Evolutionary conservation across 2,113 vertebrate genomes (phyloP).

Genomic region (Larimichthys crocea): DNA sequence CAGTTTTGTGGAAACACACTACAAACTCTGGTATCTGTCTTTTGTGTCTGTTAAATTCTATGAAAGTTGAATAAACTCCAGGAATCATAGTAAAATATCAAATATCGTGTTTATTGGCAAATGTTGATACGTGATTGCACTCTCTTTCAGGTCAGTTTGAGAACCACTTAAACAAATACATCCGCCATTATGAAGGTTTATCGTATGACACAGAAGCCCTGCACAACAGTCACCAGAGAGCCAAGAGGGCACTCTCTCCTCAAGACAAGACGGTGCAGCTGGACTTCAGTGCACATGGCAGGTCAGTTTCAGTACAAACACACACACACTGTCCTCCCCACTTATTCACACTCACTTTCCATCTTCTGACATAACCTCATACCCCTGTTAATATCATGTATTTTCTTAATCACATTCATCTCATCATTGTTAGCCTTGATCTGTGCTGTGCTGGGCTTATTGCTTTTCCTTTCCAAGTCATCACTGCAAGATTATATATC

Average conservation of each 20-base stretch:
- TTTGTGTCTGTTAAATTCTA: not conserved
- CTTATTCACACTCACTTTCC: not conserved
- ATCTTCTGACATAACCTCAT: not conserved
- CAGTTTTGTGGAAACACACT: too few relatives aligned
- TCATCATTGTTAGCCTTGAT: not conserved
- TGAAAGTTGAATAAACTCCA: not conserved
- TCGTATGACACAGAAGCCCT: conserved; percentile 91
- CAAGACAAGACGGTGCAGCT: conserved; percentile 90
- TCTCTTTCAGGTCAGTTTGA: conserved; percentile 90
- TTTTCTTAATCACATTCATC: not conserved
- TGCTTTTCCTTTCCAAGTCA: not conserved
- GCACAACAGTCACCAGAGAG: conserved; percentile 97
- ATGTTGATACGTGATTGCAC: conserved; percentile 10
- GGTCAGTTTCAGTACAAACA: conserved; percentile 83
- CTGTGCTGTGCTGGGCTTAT: not conserved
- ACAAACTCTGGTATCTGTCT: not conserved
- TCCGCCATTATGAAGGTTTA: conserved; percentile 96
- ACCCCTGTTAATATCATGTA: not conserved
- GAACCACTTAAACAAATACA: conserved; percentile 92
- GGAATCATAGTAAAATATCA: not conserved
- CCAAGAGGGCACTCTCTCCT: conserved; percentile 91
- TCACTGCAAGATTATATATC: not conserved
- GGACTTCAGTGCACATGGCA: conserved; percentile 95
- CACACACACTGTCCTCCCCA: not conserved
- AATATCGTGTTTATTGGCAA: not conserved